phyloP scores from a whole-genome alignment of 1,140 invertebrate genomes.

The Palaemon carinicauda region DNA sequence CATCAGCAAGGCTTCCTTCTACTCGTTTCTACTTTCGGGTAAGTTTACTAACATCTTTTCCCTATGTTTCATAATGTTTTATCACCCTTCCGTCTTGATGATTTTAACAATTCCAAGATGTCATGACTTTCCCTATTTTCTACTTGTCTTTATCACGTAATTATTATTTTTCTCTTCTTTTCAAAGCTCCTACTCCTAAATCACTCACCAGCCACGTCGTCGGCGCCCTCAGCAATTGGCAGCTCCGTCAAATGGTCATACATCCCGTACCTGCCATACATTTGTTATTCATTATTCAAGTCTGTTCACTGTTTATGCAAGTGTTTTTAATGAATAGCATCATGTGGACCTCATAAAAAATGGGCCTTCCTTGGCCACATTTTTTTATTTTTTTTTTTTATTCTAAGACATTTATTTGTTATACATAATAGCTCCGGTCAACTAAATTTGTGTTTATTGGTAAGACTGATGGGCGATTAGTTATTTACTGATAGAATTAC shows the following conservation, averaged over 20 bases:
- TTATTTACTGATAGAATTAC: no score
- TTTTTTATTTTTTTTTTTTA: no score
- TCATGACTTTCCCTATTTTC: no score
- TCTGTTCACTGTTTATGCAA: background rate
- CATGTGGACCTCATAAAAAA: background rate
- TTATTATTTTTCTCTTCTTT: background rate
- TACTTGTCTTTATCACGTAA: background rate
- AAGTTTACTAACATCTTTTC: no score
- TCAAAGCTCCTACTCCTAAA: background rate
- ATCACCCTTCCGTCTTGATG: background rate
- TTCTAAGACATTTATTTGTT: background rate
- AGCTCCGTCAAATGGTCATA: slow-evolving; percentile 47
- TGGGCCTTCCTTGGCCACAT: background rate
- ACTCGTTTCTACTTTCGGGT: no score
- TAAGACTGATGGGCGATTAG: no score
- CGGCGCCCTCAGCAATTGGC: slow-evolving; percentile 22
- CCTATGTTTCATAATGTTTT: no score
- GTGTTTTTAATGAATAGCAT: background rate
- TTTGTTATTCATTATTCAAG: background rate
- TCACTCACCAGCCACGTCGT: slow-evolving; percentile 38
- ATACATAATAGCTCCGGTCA: no score
- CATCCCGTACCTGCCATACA: slow-evolving; percentile 35
- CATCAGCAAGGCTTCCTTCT: no score
- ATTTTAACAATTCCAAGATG: background rate
- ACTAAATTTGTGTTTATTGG: no score